phyloP scores from a whole-genome alignment of 1,140 invertebrate species.

The Fopius arisanus region DNA sequence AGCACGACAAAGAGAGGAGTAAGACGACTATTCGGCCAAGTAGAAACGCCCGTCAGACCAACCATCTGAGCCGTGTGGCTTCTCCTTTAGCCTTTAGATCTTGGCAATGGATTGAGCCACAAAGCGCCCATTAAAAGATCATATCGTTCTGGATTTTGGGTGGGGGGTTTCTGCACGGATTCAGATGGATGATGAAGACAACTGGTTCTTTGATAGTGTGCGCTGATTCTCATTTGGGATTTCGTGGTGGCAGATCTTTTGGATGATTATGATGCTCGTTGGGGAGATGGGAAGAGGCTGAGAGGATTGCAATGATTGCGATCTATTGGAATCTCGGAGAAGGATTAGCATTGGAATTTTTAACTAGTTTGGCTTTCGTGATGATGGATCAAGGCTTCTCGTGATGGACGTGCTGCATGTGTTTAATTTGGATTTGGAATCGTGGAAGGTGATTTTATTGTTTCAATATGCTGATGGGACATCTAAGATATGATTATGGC shows the following conservation, averaged over 20 bases:
- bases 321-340: too few relatives aligned
- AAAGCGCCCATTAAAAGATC: conserved; percentile 66
- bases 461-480: background rate
- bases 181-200: conserved; percentile 30
- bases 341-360: background rate
- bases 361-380: too few relatives aligned
- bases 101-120: conserved; percentile 62
- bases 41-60: conserved; percentile 20
- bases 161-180: conserved; percentile 48
- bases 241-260: too few relatives aligned
- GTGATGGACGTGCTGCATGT: too few relatives aligned
- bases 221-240: background rate
- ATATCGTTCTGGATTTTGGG: conserved; percentile 53
- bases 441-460: background rate
- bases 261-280: too few relatives aligned
- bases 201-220: conserved; percentile 3
- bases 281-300: too few relatives aligned
- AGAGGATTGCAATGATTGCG: too few relatives aligned
- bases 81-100: conserved; percentile 56
- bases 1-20: conserved; percentile 15
- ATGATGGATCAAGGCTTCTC: too few relatives aligned
- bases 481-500: background rate
- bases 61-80: conserved; percentile 17
- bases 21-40: conserved; percentile 15
- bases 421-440: too few relatives aligned